Evolutionary conservation across 2,888 invertebrate species (phyloP).

Genomic region (Ennomos fuscantarius): DNA sequence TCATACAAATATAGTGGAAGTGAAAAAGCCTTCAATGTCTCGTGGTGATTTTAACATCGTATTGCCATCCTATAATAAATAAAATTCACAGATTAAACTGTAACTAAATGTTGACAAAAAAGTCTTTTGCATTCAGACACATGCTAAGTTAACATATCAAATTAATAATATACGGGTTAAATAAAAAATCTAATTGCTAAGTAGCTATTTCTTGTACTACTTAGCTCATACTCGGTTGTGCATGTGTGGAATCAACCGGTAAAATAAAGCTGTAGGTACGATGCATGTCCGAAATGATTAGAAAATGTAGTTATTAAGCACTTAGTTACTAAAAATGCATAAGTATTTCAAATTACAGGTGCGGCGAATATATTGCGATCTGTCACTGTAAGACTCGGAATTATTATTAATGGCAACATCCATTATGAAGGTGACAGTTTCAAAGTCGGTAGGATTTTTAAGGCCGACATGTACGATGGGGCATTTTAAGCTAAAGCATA

Average conservation of each 20-base stretch:
- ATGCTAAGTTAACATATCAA: conserved; percentile 37
- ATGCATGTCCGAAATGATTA: not conserved
- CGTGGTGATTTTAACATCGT: not conserved
- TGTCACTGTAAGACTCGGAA: conserved; percentile 1
- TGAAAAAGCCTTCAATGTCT: conserved; percentile 1
- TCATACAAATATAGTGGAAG: conserved; percentile 13
- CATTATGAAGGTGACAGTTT: conserved; percentile 25
- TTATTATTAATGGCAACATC: conserved; percentile 26
- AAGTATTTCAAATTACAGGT: conserved; percentile 3
- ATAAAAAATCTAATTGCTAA: conserved; percentile 38
- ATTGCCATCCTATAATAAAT: conserved; percentile 29
- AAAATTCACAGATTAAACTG: conserved; percentile 32
- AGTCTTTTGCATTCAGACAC: conserved; percentile 31
- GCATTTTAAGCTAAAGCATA: conserved; percentile 1
- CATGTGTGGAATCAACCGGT: conserved; percentile 22
- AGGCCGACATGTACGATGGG: conserved; percentile 20
- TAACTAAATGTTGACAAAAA: conserved; percentile 36
- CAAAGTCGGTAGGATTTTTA: conserved; percentile 20
- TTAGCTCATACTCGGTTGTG: conserved; percentile 19
- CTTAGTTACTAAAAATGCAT: not conserved
- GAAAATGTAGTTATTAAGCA: not conserved
- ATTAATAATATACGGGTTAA: conserved; percentile 32
- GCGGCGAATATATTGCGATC: not conserved
- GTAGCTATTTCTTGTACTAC: conserved; percentile 35
- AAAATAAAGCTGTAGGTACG: conserved; percentile 20